Percentiles rank a stretch among this genome's conserved stretches.
Evolutionary conservation across 1,140 invertebrate genomes (phyloP).

Genomic region (Bombus huntii): DNA sequence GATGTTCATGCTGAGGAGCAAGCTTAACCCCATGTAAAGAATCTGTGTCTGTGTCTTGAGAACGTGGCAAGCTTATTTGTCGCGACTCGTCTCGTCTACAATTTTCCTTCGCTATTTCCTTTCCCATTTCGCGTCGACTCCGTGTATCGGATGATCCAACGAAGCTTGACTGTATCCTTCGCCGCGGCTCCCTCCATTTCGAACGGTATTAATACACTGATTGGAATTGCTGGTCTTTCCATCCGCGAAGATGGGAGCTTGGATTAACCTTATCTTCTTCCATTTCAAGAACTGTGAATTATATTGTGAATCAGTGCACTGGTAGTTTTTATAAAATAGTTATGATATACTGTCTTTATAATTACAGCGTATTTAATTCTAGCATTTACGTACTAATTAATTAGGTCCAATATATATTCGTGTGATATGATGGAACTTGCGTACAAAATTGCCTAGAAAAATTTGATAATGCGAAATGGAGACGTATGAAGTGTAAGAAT

Average conservation of each 20-base stretch:
- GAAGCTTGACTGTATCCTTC: not conserved
- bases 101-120: slow-evolving; percentile 12
- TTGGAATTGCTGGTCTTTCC: slow-evolving; percentile 24
- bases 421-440: no score
- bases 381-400: no score
- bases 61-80: slow-evolving; percentile 16
- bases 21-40: not conserved
- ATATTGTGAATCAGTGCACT: no score
- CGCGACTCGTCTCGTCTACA: not conserved
- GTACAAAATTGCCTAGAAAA: no score
- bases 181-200: not conserved
- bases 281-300: no score
- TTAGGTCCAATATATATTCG: no score
- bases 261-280: slow-evolving; percentile 23
- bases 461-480: no score
- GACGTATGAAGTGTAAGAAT: no score
- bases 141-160: not conserved
- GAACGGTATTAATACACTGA: slow-evolving; percentile 37
- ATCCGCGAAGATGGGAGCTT: slow-evolving; percentile 6
- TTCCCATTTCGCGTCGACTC: not conserved
- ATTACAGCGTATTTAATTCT: no score
- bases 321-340: no score
- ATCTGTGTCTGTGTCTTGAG: not conserved
- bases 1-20: not conserved
- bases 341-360: no score